phyloP scores from a whole-genome alignment of 2,797 vertebrate species.

The Dipus sagitta region DNA sequence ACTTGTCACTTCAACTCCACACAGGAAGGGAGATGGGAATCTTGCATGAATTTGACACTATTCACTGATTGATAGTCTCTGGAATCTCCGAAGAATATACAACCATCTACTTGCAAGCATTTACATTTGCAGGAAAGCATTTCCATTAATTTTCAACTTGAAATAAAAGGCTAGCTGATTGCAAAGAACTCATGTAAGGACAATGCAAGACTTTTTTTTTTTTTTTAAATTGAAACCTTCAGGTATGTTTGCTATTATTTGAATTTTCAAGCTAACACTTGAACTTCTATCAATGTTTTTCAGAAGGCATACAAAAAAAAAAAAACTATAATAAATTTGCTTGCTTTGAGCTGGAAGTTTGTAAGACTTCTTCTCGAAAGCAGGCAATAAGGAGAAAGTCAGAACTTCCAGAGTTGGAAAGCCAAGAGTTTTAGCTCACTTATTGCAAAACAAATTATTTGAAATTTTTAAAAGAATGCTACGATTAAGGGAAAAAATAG shows the following conservation, averaged over 20 bases:
- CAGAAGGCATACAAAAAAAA: conserved; percentile 30
- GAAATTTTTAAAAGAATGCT: not conserved
- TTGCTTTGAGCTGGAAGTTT: conserved; percentile 35
- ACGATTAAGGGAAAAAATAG: not conserved
- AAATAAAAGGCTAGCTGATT: conserved; percentile 34
- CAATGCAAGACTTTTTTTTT: not conserved
- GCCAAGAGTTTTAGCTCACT: conserved; percentile 13
- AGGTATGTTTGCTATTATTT: conserved; percentile 10
- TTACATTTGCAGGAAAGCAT: not conserved
- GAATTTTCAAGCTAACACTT: conserved; percentile 37
- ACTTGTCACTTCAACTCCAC: not conserved
- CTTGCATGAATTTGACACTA: not conserved
- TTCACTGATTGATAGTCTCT: not conserved
- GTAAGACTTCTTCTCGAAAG: conserved; percentile 6
- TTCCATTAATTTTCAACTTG: conserved; percentile 50
- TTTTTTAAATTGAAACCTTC: not conserved
- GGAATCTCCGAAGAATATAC: conserved; percentile 40
- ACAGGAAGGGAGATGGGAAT: not conserved
- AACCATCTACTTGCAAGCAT: not conserved
- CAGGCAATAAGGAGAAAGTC: not conserved
- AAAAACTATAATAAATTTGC: not conserved
- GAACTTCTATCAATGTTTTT: conserved; percentile 9
- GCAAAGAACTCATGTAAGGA: conserved; percentile 14
- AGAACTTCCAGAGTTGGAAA: conserved; percentile 31
- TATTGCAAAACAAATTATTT: conserved; percentile 30